A percentile compares a stretch with the other conserved stretches of the same genome.
These are phyloP conservation scores for Heliothis subflexa DNA, from an alignment of 1,140 invertebrate genomes.

Conservation along the genomic window DNA sequence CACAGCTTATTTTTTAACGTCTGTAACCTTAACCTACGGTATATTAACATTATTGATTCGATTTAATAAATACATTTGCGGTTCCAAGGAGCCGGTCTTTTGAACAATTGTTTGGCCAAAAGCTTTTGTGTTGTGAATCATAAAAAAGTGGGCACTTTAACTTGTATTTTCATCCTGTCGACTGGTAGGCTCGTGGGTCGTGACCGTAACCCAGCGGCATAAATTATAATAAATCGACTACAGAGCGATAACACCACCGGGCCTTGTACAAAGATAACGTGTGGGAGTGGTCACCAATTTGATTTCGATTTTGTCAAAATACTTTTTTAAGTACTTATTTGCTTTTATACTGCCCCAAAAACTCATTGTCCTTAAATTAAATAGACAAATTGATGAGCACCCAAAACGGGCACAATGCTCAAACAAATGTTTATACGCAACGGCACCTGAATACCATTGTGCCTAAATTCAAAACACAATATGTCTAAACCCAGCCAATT, in stretches of 20 bases:
- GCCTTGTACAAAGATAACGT: not conserved
- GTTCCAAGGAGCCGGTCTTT: too few species aligned
- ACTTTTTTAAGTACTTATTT: too few species aligned
- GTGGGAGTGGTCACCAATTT: not conserved
- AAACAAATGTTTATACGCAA: slow-evolving; percentile 18
- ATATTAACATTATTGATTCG: too few species aligned
- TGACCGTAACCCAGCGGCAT: slow-evolving; percentile 26
- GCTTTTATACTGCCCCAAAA: too few species aligned
- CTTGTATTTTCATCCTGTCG: not conserved
- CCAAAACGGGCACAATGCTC: slow-evolving; percentile 1
- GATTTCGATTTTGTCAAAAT: not conserved
- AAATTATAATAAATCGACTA: slow-evolving; percentile 29
- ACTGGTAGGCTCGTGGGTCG: not conserved
- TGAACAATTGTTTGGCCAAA: too few species aligned
- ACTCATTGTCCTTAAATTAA: not conserved
- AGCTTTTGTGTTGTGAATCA: too few species aligned
- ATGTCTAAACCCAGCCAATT: slow-evolving; percentile 76
- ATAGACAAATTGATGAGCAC: not conserved
- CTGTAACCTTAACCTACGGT: too few species aligned
- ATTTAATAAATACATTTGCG: too few species aligned
- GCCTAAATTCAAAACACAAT: slow-evolving; percentile 61
- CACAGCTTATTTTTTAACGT: too few species aligned
- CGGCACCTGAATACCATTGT: slow-evolving; percentile 39
- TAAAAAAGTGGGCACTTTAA: too few species aligned
- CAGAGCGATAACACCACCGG: not conserved